Base-by-base conservation (phyloP, 2,888 invertebrate species). In the Temnothorax rugatulus region DNA sequence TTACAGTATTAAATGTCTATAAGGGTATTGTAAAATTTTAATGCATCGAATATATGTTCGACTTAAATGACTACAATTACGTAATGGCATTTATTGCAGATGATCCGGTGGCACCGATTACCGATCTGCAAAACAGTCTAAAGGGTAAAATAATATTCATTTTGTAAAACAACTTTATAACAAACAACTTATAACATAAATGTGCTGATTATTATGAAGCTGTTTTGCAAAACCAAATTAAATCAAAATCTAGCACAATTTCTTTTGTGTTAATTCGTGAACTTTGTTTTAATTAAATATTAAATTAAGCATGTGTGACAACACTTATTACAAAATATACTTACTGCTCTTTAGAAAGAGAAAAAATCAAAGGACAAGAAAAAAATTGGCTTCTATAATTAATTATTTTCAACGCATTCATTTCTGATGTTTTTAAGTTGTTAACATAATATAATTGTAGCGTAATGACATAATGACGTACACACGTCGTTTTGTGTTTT, bases 161-260 rank as follows among this genome's bases (percentile, higher is more conserved):
- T 29, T 29, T 29, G 29, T 29, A 29, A 29, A 29, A 29, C 29
- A 29, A 29, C 29, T 29, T 29, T 29, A 29, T 29, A 29, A 29
- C 29, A 29, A 29, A 29, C 29, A 29, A 29, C 29, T 29, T 29
- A 29, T 29, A 29, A 29, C 3, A 34, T 63, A 29, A 73, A 73
- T 8, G 29, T 57, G 11, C 21, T 1, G 38, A 25, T 11, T 57
- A 25, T 11, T 57, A 11, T 41, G 38, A 41, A 57, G 25, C 13
- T 25, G 11, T 38, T 18, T 73, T 73, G n/a, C 11, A 18, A 73
- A 52, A 69, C 13, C 13, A 52, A 38, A 21, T 73, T 73, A 57
- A 73, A 73, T 54, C 18, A 41, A 11, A 8, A 38, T 0, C 7
- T 34, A 34, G 15, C 8, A 50, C 15, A 50, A 18, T 68, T 29